Base-by-base conservation (phyloP, 2,888 invertebrate species). In the Lepetodrilus schrolli region DNA sequence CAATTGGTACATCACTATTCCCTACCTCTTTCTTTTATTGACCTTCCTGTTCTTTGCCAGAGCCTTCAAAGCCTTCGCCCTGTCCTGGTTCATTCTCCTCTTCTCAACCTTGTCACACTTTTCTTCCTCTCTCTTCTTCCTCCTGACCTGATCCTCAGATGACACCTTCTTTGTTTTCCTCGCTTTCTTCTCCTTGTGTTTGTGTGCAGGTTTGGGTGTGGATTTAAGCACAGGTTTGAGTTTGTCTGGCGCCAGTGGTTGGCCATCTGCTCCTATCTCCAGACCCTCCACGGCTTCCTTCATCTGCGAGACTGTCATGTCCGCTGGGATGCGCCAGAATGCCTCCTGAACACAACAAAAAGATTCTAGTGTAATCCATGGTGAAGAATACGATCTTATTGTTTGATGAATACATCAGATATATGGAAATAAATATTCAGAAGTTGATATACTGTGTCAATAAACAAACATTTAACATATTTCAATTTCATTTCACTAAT, bases 271-370 rank as follows among this genome's bases (percentile, higher is more conserved):
- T 73, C 83, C 80, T 2, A 86, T 75, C 5, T 92, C 90, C 94
- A 95, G 89, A 94, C 95, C 92, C 93, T 93, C 30, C 94, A 95
- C 91, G 94, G 95, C 78, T 23, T 74, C 78, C 4, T 90, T 88
- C 10, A 93, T 86, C 74, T 92, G 92, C 1, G 90, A 84, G 69
- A 91, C 90, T 50, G 94, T 91, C 89, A 92, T 90, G 83, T 92
- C 91, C 73, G 93, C 93, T 0, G 96, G 95, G 85, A 96, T 95
- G 82, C 96, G 93, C 96, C 96, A 97, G 90, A 95, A 96, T 75
- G 92, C 92, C 92, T 96, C 96, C 94, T 95, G 10, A 43, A 43
- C 10, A 43, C 17, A 38, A n/a, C 7, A 43, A 13, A 10, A 43
- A 4, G 17, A 4, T 43, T 10, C n/a, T 43, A 5, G 4, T 43